Conservation (phyloP, 1,140 invertebrate genomes). For the Pachyrhynchus sulphureomaculatus region DNA sequence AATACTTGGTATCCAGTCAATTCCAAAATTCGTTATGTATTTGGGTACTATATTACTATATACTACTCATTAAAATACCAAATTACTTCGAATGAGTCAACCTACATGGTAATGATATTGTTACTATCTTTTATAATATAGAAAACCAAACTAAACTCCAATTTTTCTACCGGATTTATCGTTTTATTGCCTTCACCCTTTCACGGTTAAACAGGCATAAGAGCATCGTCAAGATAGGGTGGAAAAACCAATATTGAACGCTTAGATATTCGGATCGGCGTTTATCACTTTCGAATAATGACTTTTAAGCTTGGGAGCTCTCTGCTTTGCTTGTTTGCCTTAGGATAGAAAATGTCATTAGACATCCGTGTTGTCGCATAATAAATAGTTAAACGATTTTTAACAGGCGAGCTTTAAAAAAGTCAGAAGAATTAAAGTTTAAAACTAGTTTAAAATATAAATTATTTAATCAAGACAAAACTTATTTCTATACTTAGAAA, state of each 20-base stretch:
- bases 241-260: conserved; percentile 1
- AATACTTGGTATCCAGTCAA: too few relatives aligned
- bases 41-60: too few relatives aligned
- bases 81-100: too few relatives aligned
- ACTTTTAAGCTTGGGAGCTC: neutral
- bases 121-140: too few relatives aligned
- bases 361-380: conserved; percentile 1
- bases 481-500: too few relatives aligned
- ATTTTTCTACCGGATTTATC: neutral
- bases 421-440: too few relatives aligned
- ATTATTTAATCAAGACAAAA: too few relatives aligned
- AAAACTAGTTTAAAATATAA: too few relatives aligned
- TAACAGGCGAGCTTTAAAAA: neutral
- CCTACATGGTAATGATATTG: too few relatives aligned
- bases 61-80: too few relatives aligned
- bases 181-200: neutral
- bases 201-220: conserved; percentile 6
- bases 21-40: too few relatives aligned
- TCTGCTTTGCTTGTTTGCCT: neutral
- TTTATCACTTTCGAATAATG: conserved; percentile 4
- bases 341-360: neutral
- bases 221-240: conserved; percentile 3
- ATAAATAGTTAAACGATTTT: neutral
- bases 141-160: neutral
- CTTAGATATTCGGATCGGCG: neutral